Base-by-base conservation (phyloP, 1,140 invertebrate genomes). In the Armadillidium nasatum region DNA sequence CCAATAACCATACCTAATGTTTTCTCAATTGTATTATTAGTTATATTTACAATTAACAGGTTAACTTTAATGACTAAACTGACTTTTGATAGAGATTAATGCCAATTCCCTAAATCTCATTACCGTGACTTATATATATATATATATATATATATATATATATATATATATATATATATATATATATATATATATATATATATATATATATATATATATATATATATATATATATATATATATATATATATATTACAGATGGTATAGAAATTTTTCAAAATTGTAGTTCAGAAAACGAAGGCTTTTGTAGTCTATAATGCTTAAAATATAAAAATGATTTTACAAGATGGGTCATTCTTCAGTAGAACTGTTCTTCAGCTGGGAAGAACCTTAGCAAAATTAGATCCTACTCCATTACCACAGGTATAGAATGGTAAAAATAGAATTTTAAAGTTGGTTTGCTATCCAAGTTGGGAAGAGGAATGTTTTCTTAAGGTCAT, bases 171-270 rank as follows among this genome's bases (percentile, higher is more conserved):
- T 60, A 60, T 60, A 13, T 50, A 60, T 19, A 60, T 60, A 60
- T 60, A 60, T 19, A 60, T 13, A 3, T 3, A 3, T 15, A 15
- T 15, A 13, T 3, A 60, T 19, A 60, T 60, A 60, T 60, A 60
- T 60, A 60, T 60, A 60, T 60, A 60, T 4, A 60, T 60, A 60
- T 60, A 7, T 60, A 60, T 4, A 60, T 60, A 60, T 60, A 60
- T 60, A 60, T 60, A 60, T 60, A 60, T 60, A 60, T 60, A 60
- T 60, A 60, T 60, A 60, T 60, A 60, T 60, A 60, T 60, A 60
- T 50, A 60, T 60, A 60, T 60, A 60, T 60, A 60, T 60, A 60
- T 60, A 60, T 60, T 33, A 33, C 33, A 33, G 33, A 33, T 33
- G 33, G 33, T 33, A 6, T 60, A 60, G 50, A 60, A 60, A 60